These are phyloP conservation scores for Camelus bactrianus DNA, from an alignment of 2,113 vertebrate genomes.

Conservation along the genomic window DNA sequence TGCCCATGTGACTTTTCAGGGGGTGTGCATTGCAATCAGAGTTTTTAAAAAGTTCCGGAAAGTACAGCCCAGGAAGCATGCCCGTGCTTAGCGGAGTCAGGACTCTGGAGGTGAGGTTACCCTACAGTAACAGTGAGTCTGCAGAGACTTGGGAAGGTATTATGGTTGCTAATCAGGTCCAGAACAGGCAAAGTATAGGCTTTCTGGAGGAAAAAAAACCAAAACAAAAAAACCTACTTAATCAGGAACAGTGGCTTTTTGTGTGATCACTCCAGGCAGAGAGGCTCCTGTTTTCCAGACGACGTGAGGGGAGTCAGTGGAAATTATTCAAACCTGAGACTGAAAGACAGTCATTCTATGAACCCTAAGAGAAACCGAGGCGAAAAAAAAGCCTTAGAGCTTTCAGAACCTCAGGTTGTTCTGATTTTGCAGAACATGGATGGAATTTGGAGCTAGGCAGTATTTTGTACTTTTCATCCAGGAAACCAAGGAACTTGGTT, in stretches of 20 bases:
- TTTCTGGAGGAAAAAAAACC: conserved; percentile 33
- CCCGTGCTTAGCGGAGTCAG: background rate
- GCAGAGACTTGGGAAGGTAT: conserved; percentile 54
- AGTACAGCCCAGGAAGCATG: background rate
- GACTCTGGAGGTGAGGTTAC: background rate
- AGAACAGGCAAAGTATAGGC: conserved; percentile 61
- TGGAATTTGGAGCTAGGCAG: conserved; percentile 1
- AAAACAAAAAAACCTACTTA: conserved; percentile 40
- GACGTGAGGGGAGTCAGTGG: background rate
- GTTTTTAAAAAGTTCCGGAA: background rate
- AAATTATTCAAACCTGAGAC: background rate
- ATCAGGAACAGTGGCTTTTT: conserved; percentile 78
- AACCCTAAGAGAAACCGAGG: background rate
- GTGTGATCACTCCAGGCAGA: background rate
- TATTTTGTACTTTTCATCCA: background rate
- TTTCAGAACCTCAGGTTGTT: background rate
- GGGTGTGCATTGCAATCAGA: background rate
- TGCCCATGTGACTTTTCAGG: background rate
- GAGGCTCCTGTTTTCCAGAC: conserved; percentile 5
- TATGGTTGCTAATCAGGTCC: conserved; percentile 74
- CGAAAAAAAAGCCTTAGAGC: background rate
- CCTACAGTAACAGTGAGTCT: background rate
- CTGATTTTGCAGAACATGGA: background rate
- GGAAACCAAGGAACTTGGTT: background rate
- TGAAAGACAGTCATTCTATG: background rate